Base-by-base conservation (phyloP, 2,113 vertebrate species). In the Corythoichthys haematopterus region DNA sequence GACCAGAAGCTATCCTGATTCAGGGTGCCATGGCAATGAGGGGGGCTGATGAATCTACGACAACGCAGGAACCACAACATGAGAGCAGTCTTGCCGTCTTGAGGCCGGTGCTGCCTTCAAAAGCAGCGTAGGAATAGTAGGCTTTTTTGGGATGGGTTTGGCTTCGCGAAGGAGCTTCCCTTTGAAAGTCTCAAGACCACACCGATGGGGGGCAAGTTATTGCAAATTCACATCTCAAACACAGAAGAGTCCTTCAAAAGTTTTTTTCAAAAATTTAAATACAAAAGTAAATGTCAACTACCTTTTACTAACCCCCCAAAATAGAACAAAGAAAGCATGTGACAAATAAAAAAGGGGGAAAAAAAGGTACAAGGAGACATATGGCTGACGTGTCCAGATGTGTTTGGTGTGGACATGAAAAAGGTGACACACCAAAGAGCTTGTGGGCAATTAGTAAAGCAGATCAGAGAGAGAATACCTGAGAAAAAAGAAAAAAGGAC, bases 381-480 rank as follows among this genome's bases (percentile, higher is more conserved):
- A 91, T 84, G 79, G 57, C 83, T 78, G 84, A 80, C 87, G 86
- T 80, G 59, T 90, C 84, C 92, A 80, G 87, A 53, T 89, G 87
- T 85, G 87, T 86, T 93, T 91, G 89, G 90, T 64, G 90, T 88
- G 87, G 85, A 93, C 84, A 90, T 70, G 91, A 92, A 90, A 90
- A 90, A 90, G 91, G 88, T 91, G 92, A 92, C 85, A 88, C 81
- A 92, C 91, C 91, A 89, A 91, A 92, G 90, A 91, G 91, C 90
- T 93, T 82, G 91, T 89, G 91, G 92, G 87, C 90, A 89, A 90
- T 95, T 96, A 97, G 93, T 95, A 94, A 94, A 94, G 93, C 91
- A 91, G 95, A 93, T 95, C 93, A 94, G 95, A 94, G 91, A 96
- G 91, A 94, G 94, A 94, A 94, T 87, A 94, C 95, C 95, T 98